phyloP scores from a whole-genome alignment of 2,888 invertebrate genomes.

The Rhingia campestris region DNA sequence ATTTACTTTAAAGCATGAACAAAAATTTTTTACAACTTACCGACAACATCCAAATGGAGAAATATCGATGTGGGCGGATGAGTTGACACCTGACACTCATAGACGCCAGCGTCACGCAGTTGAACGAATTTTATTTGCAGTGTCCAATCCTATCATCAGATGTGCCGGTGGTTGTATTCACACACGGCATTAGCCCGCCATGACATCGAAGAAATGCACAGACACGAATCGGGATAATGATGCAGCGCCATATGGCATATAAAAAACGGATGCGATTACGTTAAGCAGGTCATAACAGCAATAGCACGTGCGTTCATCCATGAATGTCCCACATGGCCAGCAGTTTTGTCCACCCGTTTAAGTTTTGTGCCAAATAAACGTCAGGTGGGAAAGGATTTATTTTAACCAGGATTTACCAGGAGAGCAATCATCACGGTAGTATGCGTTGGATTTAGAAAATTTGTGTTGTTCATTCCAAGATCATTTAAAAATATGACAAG shows the following conservation, averaged over 20 bases:
- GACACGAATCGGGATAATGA: slow-evolving; percentile 28
- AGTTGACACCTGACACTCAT: slow-evolving; percentile 95
- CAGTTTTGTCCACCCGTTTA: slow-evolving; percentile 2
- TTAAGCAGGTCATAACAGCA: slow-evolving; percentile 57
- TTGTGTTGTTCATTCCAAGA: slow-evolving; percentile 14
- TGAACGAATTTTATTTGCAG: slow-evolving; percentile 95
- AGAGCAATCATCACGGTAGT: slow-evolving; percentile 22
- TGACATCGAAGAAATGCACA: slow-evolving; percentile 17
- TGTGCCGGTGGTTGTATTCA: slow-evolving; percentile 19
- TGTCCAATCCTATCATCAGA: slow-evolving; percentile 90
- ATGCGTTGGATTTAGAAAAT: slow-evolving; percentile 17
- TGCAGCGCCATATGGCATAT: slow-evolving; percentile 40
- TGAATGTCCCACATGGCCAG: slow-evolving; percentile 25
- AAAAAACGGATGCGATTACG: slow-evolving; percentile 49
- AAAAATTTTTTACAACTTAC: slow-evolving; percentile 85
- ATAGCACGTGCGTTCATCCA: slow-evolving; percentile 40
- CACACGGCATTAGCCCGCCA: background rate
- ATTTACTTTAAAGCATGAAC: background rate
- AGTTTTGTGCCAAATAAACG: slow-evolving; percentile 26
- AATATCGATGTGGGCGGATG: slow-evolving; percentile 96
- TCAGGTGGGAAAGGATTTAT: slow-evolving; percentile 13
- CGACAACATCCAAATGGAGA: slow-evolving; percentile 92
- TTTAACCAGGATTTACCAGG: slow-evolving; percentile 34
- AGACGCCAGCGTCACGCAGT: slow-evolving; percentile 91
- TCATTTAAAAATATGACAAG: slow-evolving; percentile 32